Evolutionary conservation across 2,888 invertebrate species (phyloP).

Genomic region (Ptilodon capucinus): DNA sequence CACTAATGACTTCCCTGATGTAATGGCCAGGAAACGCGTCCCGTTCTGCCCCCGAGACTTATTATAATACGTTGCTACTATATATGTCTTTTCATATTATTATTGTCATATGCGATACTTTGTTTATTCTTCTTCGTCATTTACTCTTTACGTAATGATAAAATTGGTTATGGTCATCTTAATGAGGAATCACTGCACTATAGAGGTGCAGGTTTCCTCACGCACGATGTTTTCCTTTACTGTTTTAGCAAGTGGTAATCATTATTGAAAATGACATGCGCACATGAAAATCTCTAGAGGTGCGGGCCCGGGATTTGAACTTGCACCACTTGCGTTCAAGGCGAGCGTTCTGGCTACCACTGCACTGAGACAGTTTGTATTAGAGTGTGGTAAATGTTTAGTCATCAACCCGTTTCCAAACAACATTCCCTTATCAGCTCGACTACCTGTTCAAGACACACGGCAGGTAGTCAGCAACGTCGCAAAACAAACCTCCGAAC

Average conservation of each 20-base stretch:
- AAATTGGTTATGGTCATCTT: too few relatives aligned
- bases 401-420: neutral
- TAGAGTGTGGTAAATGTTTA: neutral
- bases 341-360: too few relatives aligned
- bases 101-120: neutral
- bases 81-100: constrained; percentile 15
- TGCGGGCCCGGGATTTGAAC: too few relatives aligned
- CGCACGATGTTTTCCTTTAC: too few relatives aligned
- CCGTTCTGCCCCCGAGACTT: constrained; percentile 44
- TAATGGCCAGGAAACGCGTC: constrained; percentile 64
- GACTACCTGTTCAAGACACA: neutral
- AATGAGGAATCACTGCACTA: too few relatives aligned
- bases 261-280: too few relatives aligned
- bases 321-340: too few relatives aligned
- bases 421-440: neutral
- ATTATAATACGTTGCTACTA: constrained; percentile 23
- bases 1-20: constrained; percentile 68
- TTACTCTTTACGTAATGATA: too few relatives aligned
- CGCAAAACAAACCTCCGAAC: neutral
- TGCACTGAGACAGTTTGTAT: too few relatives aligned
- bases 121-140: neutral
- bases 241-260: too few relatives aligned
- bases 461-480: neutral
- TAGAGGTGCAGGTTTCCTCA: too few relatives aligned
- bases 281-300: too few relatives aligned